Base-by-base conservation (phyloP, 2,113 vertebrate species). In the Condylura cristata region DNA sequence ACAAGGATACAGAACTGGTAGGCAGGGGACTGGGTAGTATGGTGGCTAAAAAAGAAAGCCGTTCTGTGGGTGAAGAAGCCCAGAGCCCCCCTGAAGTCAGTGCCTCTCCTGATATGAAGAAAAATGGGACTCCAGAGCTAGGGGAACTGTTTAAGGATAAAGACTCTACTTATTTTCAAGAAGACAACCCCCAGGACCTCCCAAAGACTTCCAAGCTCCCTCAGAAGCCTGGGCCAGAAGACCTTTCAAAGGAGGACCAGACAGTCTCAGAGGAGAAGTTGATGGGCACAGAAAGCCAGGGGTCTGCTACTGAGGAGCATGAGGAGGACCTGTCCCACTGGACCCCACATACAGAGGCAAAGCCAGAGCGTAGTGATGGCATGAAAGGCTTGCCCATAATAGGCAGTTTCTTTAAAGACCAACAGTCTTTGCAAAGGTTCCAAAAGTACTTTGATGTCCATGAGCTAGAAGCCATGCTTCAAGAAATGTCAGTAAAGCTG, bases 381-480 rank as follows among this genome's bases (percentile, higher is more conserved):
- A 92, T 98, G 37, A 94, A 97, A 94, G 97, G 83, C 32, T 96
- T 99, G 61, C 97, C 98, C 8, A 98, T 99, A 58, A 97, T 99
- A 2, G 98, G 98, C 92, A 97, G 97, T 28, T 99, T 99, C 96
- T 98, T 99, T 17, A 97, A 98, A 65, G 98, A 99, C 22, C 95
- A 98, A 41, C 97, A 97, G 0, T 81, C 80, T 28, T 96, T 99
- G 71, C 80, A 90, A 44, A 98, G 97, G 4, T 95, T 99, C 8
- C 97, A 98, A 9, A 99, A 98, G 94, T 98, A 99, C 90, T 97
- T 99, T 0, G 98, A 99, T 0, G 86, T 99, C 70, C 93, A 98
- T 7, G 98, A 93, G 90, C 79, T 99, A 86, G 99, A 99, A 97
- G 97, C 98, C 86, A 98, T 99, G 98, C 99, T 99, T 89, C 97